Evolutionary conservation across 2,797 vertebrate species (phyloP), one percentile per base, ranked within the genome.

Genomic region (Brachyalestes nurse): DNA sequence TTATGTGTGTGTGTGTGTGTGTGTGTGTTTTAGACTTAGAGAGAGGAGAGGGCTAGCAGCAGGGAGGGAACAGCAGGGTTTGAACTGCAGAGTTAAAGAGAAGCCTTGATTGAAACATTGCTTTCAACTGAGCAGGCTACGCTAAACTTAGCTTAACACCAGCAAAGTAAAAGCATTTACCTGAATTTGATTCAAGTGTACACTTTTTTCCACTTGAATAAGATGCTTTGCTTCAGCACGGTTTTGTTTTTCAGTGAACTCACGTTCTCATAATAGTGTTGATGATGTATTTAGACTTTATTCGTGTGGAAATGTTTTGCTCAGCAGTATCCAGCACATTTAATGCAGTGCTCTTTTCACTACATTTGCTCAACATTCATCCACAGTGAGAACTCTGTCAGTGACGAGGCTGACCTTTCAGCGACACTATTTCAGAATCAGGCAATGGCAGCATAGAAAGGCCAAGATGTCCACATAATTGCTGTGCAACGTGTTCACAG

Each of bases 401-500:
- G 47, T 60, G 75, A 71, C 17, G n/a, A 77, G 2, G 8, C 8
- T 81, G 80, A 77, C 79, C 79, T 81, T 81, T 76, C 34, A 62
- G 57, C 28, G n/a, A 51, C 10, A 62, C 57, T 64, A 76, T 71
- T 81, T 76, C 70, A 76, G 34, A 76, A 76, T 81, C 60, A 53
- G 73, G 57, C 65, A 76, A 34, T 55, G 28, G 66, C 73, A 70
- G 60, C 58, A 21, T 69, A 34, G 55, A 80, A 81, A 77, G 74
- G 79, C 72, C 79, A 81, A 76, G 66, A 71, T 77, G 66, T 72
- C 80, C 38, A 77, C 21, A 77, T 76, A 77, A 71, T 51, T 81
- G 73, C 47, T n/a, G 14, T 55, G 16, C 47, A 47, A 25, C 45
- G 53, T 51, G 17, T 16, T 45, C 21, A 45, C 70, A 81, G 25